A percentile compares a stretch with the other conserved stretches of the same genome.
Evolutionary conservation across 1,140 invertebrate species (phyloP).

Genomic region (Hyposmocoma kahamanoa): DNA sequence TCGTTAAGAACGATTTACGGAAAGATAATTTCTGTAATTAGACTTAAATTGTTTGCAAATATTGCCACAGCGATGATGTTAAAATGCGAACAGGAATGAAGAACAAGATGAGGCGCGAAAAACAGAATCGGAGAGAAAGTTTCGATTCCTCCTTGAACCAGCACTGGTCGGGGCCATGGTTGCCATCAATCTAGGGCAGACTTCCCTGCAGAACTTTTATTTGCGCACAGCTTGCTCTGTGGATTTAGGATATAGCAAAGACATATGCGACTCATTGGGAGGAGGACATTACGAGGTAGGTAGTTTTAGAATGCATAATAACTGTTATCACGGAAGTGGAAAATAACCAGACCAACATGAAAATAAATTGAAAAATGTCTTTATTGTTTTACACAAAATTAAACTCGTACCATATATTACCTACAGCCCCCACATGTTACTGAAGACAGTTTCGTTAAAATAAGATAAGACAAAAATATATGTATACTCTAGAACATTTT

Average conservation of each 20-base stretch:
- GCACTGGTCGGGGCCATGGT: constrained; percentile 59
- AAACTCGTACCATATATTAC: too few relatives aligned
- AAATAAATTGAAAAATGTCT: too few relatives aligned
- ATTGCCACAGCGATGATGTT: constrained; percentile 10
- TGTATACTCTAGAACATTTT: too few relatives aligned
- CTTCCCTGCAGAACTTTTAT: constrained; percentile 62
- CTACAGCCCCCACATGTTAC: too few relatives aligned
- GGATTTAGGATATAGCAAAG: constrained; percentile 37
- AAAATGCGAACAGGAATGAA: constrained; percentile 36
- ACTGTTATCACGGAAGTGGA: too few relatives aligned
- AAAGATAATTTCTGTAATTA: not conserved
- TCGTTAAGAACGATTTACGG: not conserved
- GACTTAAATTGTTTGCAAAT: too few relatives aligned
- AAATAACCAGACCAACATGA: too few relatives aligned
- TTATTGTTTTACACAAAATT: too few relatives aligned
- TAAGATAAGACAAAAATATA: too few relatives aligned
- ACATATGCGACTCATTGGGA: constrained; percentile 27
- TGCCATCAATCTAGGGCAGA: constrained; percentile 60
- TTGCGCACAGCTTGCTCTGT: constrained; percentile 57
- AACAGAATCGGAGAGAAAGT: constrained; percentile 29
- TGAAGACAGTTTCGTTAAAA: too few relatives aligned
- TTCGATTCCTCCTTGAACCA: constrained; percentile 49
- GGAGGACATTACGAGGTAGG: constrained; percentile 33
- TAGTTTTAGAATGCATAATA: too few relatives aligned
- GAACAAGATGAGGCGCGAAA: not conserved